Evolutionary conservation across 1,140 invertebrate species (phyloP).

Genomic region (Eupristina koningsbergeri): DNA sequence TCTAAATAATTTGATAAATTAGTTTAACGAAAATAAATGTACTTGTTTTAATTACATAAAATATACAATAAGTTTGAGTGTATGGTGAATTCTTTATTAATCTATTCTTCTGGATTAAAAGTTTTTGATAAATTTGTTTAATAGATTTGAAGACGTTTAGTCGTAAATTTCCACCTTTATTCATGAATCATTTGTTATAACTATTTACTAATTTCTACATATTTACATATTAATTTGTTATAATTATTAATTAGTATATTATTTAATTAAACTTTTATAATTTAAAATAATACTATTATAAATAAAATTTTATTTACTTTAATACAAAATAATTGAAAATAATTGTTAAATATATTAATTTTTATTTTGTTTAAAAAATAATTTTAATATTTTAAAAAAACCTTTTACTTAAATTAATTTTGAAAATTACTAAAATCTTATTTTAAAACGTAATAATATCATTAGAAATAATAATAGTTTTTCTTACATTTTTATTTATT

Average conservation of each 20-base stretch:
- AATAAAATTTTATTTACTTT: conserved; percentile 1
- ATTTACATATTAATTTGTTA: conserved; percentile 1
- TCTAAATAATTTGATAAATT: too few relatives aligned
- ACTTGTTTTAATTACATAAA: background rate
- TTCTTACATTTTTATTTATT: background rate
- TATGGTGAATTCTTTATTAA: background rate
- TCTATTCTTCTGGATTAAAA: background rate
- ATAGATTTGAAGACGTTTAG: background rate
- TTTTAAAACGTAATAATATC: background rate
- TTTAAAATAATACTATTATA: background rate
- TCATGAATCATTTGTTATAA: background rate
- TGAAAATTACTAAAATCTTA: conserved; percentile 2
- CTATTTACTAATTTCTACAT: conserved; percentile 27
- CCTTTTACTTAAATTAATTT: background rate
- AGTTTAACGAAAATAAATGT: background rate
- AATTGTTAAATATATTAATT: background rate
- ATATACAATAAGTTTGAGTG: background rate
- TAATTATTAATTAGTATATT: background rate
- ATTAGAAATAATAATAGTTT: background rate
- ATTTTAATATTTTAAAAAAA: background rate
- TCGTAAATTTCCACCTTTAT: background rate
- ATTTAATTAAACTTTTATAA: background rate
- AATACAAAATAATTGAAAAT: background rate
- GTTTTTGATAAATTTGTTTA: background rate
- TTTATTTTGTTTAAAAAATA: background rate